Conservation (phyloP, 2,797 vertebrate species). For the Poecilia picta region DNA sequence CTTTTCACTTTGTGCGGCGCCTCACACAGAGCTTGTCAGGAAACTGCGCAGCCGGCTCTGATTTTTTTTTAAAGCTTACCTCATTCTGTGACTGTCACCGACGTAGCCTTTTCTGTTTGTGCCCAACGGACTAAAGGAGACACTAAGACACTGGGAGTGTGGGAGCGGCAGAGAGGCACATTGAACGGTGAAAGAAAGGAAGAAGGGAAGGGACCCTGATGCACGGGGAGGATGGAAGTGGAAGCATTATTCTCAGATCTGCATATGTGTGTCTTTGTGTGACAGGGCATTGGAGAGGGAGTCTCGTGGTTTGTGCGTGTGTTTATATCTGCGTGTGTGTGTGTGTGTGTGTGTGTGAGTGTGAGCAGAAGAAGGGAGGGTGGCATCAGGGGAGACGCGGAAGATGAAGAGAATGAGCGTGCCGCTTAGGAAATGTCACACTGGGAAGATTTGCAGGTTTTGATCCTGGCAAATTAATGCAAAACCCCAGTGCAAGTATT, state of each 20-base stretch:
- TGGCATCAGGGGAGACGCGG: constrained; percentile 78
- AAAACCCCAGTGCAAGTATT: constrained; percentile 99
- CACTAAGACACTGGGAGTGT: constrained; percentile 71
- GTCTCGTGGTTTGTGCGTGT: constrained; percentile 63
- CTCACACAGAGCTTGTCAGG: constrained; percentile 78
- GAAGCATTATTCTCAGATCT: constrained; percentile 78
- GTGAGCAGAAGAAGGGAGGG: constrained; percentile 50
- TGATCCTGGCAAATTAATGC: constrained; percentile 99
- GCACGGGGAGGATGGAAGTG: constrained; percentile 74
- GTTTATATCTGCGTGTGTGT: constrained; percentile 47
- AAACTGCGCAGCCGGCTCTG: constrained; percentile 70
- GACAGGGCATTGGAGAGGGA: constrained; percentile 71
- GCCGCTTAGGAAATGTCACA: constrained; percentile 96
- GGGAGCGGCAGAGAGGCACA: constrained; percentile 62
- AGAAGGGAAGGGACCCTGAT: constrained; percentile 66
- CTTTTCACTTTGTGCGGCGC: constrained; percentile 69
- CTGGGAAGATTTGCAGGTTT: constrained; percentile 99
- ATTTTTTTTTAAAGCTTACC: constrained; percentile 76
- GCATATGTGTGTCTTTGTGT: constrained; percentile 77
- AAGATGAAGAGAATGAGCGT: constrained; percentile 83
- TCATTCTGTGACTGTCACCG: constrained; percentile 75
- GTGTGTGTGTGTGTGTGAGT: constrained; percentile 44
- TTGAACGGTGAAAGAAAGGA: constrained; percentile 62
- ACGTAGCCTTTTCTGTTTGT: constrained; percentile 69
- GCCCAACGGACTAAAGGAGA: constrained; percentile 72